Evolutionary conservation across 1,140 invertebrate genomes (phyloP), one percentile per base, ranked within the genome.

Genomic region (Brachionus angularis): DNA sequence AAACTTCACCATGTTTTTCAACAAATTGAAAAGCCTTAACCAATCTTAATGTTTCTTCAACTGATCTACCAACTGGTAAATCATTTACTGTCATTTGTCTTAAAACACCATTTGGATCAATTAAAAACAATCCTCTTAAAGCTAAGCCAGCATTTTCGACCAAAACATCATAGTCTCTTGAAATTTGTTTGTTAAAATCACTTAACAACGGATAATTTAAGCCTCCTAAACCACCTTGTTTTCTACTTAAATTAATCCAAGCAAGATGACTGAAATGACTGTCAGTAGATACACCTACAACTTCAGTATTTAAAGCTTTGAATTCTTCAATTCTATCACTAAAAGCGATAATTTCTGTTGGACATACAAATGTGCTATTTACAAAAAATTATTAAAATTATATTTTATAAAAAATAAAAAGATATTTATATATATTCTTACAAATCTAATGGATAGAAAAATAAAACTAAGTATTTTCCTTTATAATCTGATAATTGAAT

Each of bases 381-480:
- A 49, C 25, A 16, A 33, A 47, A 18, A 42, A 27, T 3, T 27
- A 23, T 21, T 29, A 47, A 47, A n/a, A 21, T 23, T 58, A 39
- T 31, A 16, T 31, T 53, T 7, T 58, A 5, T 25, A 25, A 14
- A 5, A 39, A 29, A 10, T 34, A 14, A 47, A 33, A 10, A 3
- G 2, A 12, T 14, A 52, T 52, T 5, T 42, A 42, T 10, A 42
- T 42, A 18, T 27, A 49, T 14, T 16, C 42, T 47, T 50, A 67
- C 62, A 97, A 97, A 78, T 97, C 93, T 52, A 96, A 82, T 0
- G 93, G 93, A 77, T 96, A 97, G 86, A 97, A 97, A 84, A 96
- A 96, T 0, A 96, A 81, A 1, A 97, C 89, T 8, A 97, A 84
- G 79, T 96, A 97, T 88, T 96, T 93, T 75, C 92, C 93, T 79